Evolutionary conservation across 2,113 vertebrate genomes (phyloP).

Genomic region (Carassius carassius): DNA sequence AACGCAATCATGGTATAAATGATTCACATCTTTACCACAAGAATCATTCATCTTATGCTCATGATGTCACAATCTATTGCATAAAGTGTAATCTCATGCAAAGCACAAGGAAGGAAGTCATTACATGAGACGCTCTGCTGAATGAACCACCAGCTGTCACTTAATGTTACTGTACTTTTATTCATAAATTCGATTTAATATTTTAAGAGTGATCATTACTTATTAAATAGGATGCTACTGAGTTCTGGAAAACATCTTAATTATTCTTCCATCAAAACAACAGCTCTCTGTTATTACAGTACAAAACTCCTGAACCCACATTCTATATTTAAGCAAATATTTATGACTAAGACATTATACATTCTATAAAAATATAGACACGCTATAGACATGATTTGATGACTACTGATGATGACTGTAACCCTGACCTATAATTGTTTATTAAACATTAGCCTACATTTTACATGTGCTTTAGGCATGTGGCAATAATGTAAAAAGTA

Average conservation of each 20-base stretch:
- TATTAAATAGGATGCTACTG: not conserved
- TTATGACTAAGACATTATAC: not conserved
- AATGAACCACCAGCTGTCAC: not conserved
- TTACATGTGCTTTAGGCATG: too few species aligned
- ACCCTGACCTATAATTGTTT: not conserved
- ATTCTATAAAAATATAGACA: not conserved
- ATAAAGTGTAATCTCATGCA: not conserved
- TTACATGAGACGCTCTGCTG: not conserved
- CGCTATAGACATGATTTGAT: not conserved
- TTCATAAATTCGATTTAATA: not conserved
- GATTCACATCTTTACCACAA: not conserved
- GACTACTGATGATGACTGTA: not conserved
- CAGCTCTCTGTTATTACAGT: not conserved
- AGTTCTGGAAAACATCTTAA: not conserved
- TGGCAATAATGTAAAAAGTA: too few species aligned
- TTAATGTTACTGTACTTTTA: not conserved
- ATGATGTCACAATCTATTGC: not conserved
- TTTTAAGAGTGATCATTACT: slow-evolving; percentile 5
- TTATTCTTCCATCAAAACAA: not conserved
- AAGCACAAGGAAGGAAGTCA: not conserved
- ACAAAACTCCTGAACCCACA: too few species aligned
- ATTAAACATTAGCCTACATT: too few species aligned
- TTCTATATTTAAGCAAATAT: too few species aligned
- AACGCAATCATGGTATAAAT: slow-evolving; percentile 2
- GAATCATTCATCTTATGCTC: not conserved